These are phyloP conservation scores for Brachionus rubens DNA, from an alignment of 1,140 invertebrate species.

Conservation along the genomic window DNA sequence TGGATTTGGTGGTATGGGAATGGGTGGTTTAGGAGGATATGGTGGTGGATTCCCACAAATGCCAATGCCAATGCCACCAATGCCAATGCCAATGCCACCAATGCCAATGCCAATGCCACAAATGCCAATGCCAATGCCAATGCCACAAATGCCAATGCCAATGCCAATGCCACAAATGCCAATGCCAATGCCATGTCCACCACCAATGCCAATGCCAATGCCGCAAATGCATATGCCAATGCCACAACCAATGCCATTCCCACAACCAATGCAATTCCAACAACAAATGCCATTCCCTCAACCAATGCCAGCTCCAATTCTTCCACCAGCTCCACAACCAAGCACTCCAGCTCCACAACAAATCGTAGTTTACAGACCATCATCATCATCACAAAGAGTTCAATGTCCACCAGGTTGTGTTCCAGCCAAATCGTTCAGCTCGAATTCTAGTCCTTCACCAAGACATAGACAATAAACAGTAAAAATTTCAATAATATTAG, in stretches of 20 bases:
- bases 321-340: background rate
- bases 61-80: background rate
- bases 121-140: background rate
- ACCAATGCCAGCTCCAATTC: background rate
- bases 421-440: slow-evolving; percentile 40
- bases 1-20: slow-evolving; percentile 4
- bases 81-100: background rate
- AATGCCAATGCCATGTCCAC: background rate
- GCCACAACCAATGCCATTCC: background rate
- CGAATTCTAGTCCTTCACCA: slow-evolving; percentile 41
- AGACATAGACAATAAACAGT: slow-evolving; percentile 42
- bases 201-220: slow-evolving; percentile 4
- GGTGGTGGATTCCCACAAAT: slow-evolving; percentile 5
- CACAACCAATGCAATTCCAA: background rate
- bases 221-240: background rate
- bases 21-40: slow-evolving; percentile 36
- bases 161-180: background rate
- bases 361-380: slow-evolving; percentile 44
- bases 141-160: background rate
- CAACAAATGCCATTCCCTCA: background rate
- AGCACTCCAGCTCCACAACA: slow-evolving; percentile 30
- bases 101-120: background rate
- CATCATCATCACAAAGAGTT: slow-evolving; percentile 21
- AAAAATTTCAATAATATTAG: slow-evolving; percentile 9
- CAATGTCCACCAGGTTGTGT: slow-evolving; percentile 46